A percentile compares a stretch with the other conserved stretches of the same genome.
Conservation (phyloP, 35 echinoderm and acorn worm species). For the Apostichopus parvimensis region DNA sequence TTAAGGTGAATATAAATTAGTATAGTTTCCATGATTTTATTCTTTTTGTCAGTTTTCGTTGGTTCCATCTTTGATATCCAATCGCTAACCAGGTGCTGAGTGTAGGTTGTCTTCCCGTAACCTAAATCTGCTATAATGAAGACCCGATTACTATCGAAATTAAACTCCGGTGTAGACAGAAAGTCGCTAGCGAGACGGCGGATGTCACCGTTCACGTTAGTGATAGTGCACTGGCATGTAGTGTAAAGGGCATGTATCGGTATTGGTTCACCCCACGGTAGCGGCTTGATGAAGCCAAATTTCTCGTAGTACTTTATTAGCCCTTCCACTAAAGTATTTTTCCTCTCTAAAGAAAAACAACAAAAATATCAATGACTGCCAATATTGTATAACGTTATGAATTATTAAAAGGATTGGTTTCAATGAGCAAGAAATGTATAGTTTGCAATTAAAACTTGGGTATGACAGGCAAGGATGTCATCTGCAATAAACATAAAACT, state of each 20-base stretch:
- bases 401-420: no score
- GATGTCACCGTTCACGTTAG: neutral
- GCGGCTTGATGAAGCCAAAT: neutral
- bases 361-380: no score
- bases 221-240: neutral
- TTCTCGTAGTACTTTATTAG: neutral
- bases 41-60: neutral
- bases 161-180: neutral
- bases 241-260: slow-evolving; percentile 6
- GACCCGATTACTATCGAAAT: neutral
- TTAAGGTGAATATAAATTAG: slow-evolving; percentile 32
- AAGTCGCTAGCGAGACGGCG: no score
- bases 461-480: no score
- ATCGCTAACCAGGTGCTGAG: neutral
- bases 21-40: neutral
- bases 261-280: slow-evolving; percentile 30
- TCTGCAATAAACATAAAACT: no score
- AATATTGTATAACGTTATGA: no score
- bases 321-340: neutral
- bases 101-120: slow-evolving; percentile 32
- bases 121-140: slow-evolving; percentile 15
- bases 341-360: neutral
- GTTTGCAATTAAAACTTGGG: no score
- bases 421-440: no score
- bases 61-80: neutral